Evolutionary conservation across 2,888 invertebrate genomes (phyloP).

Genomic region (Trypoxylon attenuatum): DNA sequence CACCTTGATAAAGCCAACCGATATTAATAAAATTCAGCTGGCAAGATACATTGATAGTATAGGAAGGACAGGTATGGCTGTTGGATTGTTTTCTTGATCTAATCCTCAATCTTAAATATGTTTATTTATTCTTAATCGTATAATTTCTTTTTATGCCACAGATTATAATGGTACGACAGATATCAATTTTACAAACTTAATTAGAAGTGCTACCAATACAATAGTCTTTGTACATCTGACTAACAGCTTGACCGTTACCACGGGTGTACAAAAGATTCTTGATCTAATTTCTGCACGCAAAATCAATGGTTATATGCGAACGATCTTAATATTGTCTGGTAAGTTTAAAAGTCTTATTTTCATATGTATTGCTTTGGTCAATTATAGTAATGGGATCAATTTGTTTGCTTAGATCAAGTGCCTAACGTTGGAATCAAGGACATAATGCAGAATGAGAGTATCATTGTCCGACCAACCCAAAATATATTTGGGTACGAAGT

Average conservation of each 20-base stretch:
- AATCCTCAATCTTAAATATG: neutral
- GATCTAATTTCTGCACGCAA: conserved; percentile 54
- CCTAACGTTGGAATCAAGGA: conserved; percentile 57
- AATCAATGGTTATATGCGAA: conserved; percentile 59
- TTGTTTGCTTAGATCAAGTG: conserved; percentile 59
- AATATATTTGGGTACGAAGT: conserved; percentile 70
- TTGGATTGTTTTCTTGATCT: neutral
- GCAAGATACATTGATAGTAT: conserved; percentile 65
- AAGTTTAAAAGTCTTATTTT: conserved; percentile 2
- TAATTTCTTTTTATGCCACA: conserved; percentile 12
- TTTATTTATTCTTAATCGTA: neutral
- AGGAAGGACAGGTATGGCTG: conserved; percentile 54
- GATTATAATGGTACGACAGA: conserved; percentile 61
- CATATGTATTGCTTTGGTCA: no score
- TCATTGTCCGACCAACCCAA: conserved; percentile 67
- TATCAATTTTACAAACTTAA: conserved; percentile 59
- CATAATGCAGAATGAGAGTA: conserved; percentile 56
- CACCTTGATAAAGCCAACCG: conserved; percentile 65
- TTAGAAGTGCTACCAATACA: conserved; percentile 58
- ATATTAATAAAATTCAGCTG: conserved; percentile 69
- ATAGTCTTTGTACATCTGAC: conserved; percentile 68
- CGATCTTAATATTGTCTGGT: conserved; percentile 69
- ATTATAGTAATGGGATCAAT: no score
- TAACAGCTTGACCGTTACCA: conserved; percentile 58
- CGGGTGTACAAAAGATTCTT: conserved; percentile 57